Evolutionary conservation across 2,888 invertebrate genomes (phyloP).

Genomic region (Calameuta filiformis): DNA sequence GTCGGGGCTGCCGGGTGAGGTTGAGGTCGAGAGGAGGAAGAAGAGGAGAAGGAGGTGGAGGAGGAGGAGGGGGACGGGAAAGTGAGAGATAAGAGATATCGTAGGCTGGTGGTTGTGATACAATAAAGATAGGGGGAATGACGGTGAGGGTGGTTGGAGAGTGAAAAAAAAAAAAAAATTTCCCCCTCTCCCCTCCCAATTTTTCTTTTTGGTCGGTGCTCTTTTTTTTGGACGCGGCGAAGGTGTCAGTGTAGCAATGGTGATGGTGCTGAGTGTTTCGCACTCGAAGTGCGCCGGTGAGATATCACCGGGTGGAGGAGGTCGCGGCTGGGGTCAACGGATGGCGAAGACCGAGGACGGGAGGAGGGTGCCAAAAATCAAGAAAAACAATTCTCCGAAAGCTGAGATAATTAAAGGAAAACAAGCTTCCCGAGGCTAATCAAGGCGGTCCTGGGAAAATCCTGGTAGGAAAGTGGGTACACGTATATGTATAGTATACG

Average conservation of each 20-base stretch:
- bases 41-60: background rate
- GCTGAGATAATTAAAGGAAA: constrained; percentile 35
- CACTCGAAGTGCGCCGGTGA: too few species aligned
- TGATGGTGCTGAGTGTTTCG: too few species aligned
- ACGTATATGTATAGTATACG: too few species aligned
- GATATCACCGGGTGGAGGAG: background rate
- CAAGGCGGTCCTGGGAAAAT: constrained; percentile 24
- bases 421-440: constrained; percentile 35
- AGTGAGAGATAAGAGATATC: background rate
- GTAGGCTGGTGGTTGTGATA: too few species aligned
- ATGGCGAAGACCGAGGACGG: background rate
- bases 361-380: constrained; percentile 2
- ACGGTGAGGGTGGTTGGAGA: too few species aligned
- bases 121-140: too few species aligned
- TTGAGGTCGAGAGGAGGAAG: background rate
- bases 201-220: too few species aligned
- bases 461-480: background rate
- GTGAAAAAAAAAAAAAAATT: too few species aligned
- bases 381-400: background rate
- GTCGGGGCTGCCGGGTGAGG: too few species aligned
- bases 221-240: too few species aligned
- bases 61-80: constrained; percentile 1
- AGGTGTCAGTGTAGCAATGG: too few species aligned
- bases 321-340: background rate
- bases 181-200: too few species aligned